A percentile compares a stretch with the other conserved stretches of the same genome.
Evolutionary conservation across 2,797 vertebrate genomes (phyloP).

Genomic region (Squalus acanthias): DNA sequence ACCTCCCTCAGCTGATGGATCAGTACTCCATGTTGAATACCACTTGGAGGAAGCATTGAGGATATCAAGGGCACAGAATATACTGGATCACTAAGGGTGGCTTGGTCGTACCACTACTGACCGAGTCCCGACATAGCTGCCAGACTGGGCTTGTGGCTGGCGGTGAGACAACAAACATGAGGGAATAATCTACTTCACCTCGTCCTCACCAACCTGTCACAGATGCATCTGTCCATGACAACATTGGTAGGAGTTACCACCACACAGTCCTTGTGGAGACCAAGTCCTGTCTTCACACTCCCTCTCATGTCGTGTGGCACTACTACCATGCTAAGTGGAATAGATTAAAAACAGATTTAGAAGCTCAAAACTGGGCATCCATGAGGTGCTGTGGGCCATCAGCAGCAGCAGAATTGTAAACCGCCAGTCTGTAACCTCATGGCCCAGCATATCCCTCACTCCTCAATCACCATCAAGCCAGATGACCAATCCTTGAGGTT

Average conservation of each 20-base stretch:
- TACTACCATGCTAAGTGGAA: not conserved
- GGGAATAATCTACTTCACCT: not conserved
- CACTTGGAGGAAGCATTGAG: not conserved
- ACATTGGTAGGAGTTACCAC: not conserved
- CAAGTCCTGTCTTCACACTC: not conserved
- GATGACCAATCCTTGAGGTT: not conserved
- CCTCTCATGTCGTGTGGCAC: not conserved
- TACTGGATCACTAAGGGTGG: not conserved
- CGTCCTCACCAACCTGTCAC: not conserved
- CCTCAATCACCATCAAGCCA: too few species aligned
- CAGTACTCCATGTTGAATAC: too few species aligned
- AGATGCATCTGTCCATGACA: not conserved
- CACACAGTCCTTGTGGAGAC: not conserved
- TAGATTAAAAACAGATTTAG: not conserved
- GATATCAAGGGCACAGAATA: not conserved
- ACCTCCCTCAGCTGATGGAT: too few species aligned
- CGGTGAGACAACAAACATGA: not conserved
- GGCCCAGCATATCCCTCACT: too few species aligned
- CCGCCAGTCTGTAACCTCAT: too few species aligned
- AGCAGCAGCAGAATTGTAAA: not conserved
- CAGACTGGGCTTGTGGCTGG: too few species aligned
- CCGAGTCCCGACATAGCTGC: too few species aligned
- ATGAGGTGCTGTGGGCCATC: not conserved
- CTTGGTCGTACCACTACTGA: not conserved
- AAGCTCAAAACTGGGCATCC: not conserved